Percentiles rank a stretch among this genome's conserved stretches.
These are phyloP conservation scores for Lepus townsendii DNA, from an alignment of 2,797 vertebrate species.

Conservation along the genomic window DNA sequence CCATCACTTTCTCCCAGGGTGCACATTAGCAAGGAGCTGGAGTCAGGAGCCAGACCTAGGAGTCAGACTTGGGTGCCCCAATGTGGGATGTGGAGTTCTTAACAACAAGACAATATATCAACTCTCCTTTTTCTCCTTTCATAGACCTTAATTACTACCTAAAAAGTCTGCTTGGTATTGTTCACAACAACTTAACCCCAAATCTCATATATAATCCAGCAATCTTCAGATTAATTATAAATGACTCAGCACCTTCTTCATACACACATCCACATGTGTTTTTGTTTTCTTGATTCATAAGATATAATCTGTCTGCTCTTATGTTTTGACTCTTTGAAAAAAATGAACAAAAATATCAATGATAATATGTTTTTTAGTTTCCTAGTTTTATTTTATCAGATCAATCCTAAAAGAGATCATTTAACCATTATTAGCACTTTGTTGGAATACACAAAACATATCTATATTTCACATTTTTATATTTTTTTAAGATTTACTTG, in stretches of 20 bases:
- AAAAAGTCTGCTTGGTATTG: not conserved
- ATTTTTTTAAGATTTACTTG: too few relatives aligned
- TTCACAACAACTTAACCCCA: not conserved
- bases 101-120: too few relatives aligned
- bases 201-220: not conserved
- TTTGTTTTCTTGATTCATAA: constrained; percentile 30
- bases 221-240: not conserved
- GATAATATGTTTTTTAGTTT: not conserved
- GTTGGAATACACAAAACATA: not conserved
- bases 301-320: not conserved
- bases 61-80: too few relatives aligned
- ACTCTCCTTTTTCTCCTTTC: not conserved
- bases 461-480: not conserved
- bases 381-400: constrained; percentile 22
- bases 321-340: not conserved
- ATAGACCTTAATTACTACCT: not conserved
- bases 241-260: not conserved
- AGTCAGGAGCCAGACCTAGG: too few relatives aligned
- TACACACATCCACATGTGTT: not conserved
- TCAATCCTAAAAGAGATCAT: not conserved
- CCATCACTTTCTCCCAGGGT: too few relatives aligned
- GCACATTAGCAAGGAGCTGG: too few relatives aligned
- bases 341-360: not conserved
- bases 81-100: too few relatives aligned
- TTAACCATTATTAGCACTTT: not conserved